phyloP scores from a whole-genome alignment of 2,888 invertebrate species.

The Yponomeuta malinellus region DNA sequence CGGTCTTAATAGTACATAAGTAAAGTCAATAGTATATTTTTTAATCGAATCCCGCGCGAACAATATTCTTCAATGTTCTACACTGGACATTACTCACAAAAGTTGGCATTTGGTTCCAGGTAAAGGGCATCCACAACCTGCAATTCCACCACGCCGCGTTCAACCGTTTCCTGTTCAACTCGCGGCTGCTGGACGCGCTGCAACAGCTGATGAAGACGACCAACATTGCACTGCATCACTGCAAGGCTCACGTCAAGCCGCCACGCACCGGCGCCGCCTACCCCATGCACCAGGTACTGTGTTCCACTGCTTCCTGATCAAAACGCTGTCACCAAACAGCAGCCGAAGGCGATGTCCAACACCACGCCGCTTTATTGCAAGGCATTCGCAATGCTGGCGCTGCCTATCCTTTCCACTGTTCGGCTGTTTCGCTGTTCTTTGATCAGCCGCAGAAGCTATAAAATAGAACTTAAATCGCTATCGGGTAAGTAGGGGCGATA shows the following conservation, averaged over 20 bases:
- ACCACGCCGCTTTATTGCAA: not conserved
- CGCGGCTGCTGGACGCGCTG: constrained; percentile 67
- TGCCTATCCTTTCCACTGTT: not conserved
- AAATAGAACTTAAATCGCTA: too few species aligned
- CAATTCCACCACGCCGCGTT: constrained; percentile 75
- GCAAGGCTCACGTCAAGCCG: constrained; percentile 77
- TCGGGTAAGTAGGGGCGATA: too few species aligned
- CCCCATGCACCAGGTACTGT: constrained; percentile 73
- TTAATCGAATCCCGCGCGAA: too few species aligned
- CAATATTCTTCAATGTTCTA: too few species aligned
- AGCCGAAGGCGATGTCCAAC: too few species aligned
- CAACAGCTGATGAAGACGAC: constrained; percentile 71
- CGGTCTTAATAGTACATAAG: too few species aligned
- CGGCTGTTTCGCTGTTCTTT: too few species aligned
- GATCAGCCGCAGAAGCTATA: too few species aligned
- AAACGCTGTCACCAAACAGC: not conserved
- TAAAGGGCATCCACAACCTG: constrained; percentile 76
- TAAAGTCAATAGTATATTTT: too few species aligned
- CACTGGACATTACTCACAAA: not conserved
- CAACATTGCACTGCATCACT: constrained; percentile 76
- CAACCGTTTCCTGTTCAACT: constrained; percentile 58
- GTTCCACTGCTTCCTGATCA: not conserved
- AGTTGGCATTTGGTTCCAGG: constrained; percentile 40
- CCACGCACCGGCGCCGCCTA: constrained; percentile 76
- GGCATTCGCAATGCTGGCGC: not conserved